phyloP scores from a whole-genome alignment of 2,888 invertebrate species.

The Eulithis prunata region DNA sequence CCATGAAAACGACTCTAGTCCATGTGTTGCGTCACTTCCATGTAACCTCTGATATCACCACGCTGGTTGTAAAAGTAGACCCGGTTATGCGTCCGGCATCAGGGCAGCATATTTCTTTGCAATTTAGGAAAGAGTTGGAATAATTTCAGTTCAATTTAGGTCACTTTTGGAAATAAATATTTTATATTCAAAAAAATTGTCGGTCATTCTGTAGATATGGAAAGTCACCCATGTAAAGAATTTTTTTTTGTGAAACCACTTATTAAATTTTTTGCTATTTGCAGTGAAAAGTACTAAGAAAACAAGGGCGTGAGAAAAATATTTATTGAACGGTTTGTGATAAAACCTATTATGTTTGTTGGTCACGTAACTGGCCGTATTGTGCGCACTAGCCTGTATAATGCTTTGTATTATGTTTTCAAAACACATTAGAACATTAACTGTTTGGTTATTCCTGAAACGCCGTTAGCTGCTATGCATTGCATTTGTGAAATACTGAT shows the following conservation, averaged over 20 bases:
- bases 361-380: too few species aligned
- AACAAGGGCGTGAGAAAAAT: too few species aligned
- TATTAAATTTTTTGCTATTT: too few species aligned
- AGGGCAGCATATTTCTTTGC: constrained; percentile 3
- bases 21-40: constrained; percentile 12
- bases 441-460: not conserved
- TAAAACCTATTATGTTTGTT: too few species aligned
- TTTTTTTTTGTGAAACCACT: too few species aligned
- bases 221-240: too few species aligned
- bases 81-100: constrained; percentile 5
- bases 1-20: constrained; percentile 4
- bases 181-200: too few species aligned
- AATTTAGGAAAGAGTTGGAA: not conserved
- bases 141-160: not conserved
- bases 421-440: not conserved
- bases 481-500: constrained; percentile 14
- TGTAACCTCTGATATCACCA: constrained; percentile 4
- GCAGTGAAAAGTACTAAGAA: too few species aligned
- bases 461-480: constrained; percentile 4
- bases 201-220: too few species aligned
- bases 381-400: not conserved
- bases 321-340: too few species aligned
- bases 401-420: not conserved
- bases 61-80: constrained; percentile 7
- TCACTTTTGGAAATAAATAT: too few species aligned